A percentile compares a stretch with the other conserved stretches of the same genome.
phyloP scores from a whole-genome alignment of 2,113 vertebrate genomes.

The Dasypus novemcinctus region DNA sequence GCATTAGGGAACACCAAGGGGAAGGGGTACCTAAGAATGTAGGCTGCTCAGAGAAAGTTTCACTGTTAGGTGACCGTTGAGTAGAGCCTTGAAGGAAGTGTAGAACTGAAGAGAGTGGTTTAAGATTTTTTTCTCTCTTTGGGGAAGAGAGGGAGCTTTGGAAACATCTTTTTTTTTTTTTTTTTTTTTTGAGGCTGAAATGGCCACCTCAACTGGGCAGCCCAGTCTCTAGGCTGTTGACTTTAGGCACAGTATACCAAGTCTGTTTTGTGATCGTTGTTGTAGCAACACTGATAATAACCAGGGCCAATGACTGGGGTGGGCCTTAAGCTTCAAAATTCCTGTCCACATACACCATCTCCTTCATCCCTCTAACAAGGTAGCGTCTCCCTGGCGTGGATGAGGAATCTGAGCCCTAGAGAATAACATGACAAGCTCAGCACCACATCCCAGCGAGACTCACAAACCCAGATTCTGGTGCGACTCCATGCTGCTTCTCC shows the following conservation, averaged over 20 bases:
- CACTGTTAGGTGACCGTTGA: not conserved
- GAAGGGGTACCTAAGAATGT: not conserved
- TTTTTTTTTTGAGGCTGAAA: too few species aligned
- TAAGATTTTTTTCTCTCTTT: not conserved
- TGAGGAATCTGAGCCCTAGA: not conserved
- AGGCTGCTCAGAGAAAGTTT: not conserved
- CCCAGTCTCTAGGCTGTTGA: not conserved
- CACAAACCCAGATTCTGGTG: not conserved
- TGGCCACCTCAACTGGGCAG: not conserved
- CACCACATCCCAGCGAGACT: not conserved
- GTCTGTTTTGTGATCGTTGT: not conserved
- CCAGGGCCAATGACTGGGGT: not conserved
- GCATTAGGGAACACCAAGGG: not conserved
- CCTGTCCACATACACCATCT: not conserved
- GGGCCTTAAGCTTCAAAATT: not conserved
- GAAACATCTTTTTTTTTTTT: not conserved
- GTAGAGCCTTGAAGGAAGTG: not conserved
- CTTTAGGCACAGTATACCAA: not conserved
- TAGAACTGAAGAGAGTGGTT: not conserved
- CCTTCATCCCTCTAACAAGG: not conserved
- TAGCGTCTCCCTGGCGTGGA: not conserved
- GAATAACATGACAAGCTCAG: not conserved
- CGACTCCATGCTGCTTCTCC: not conserved
- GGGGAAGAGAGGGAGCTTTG: not conserved
- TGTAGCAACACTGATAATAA: not conserved